Percentiles rank a stretch among this genome's conserved stretches.
phyloP scores from a whole-genome alignment of 1,140 invertebrate species.

The Paraescarpia echinospica region DNA sequence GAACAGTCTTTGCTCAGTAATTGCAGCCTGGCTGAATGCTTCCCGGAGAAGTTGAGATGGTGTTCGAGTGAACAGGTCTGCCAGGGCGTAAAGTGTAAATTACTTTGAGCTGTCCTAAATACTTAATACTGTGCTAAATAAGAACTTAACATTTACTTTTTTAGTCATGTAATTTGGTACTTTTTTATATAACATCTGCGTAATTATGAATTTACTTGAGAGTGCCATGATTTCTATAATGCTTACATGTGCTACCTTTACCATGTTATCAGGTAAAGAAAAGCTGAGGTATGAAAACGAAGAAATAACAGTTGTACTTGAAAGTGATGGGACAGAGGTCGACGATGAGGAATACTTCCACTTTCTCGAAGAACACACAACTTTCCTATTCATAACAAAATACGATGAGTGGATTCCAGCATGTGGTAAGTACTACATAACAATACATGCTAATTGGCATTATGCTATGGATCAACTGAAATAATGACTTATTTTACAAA shows the following conservation, averaged over 20 bases:
- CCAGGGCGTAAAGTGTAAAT: no score
- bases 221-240: neutral
- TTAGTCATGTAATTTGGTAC: neutral
- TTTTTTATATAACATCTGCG: neutral
- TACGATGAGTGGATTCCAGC: constrained; percentile 86
- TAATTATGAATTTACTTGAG: neutral
- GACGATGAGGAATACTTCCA: constrained; percentile 92
- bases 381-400: constrained; percentile 80
- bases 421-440: constrained; percentile 93
- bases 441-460: constrained; percentile 92
- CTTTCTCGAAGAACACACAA: constrained; percentile 85
- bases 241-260: neutral
- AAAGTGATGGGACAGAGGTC: constrained; percentile 92
- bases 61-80: no score
- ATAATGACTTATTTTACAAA: no score
- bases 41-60: no score
- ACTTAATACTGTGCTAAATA: no score
- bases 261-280: constrained; percentile 33
- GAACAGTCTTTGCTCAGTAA: no score
- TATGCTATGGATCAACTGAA: constrained; percentile 65
- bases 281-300: constrained; percentile 34
- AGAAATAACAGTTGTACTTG: constrained; percentile 73
- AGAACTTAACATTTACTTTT: no score
- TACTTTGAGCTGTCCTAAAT: no score
- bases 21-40: no score